Base-by-base conservation (phyloP, 2,113 vertebrate species). In the Pachycephala philippinensis region DNA sequence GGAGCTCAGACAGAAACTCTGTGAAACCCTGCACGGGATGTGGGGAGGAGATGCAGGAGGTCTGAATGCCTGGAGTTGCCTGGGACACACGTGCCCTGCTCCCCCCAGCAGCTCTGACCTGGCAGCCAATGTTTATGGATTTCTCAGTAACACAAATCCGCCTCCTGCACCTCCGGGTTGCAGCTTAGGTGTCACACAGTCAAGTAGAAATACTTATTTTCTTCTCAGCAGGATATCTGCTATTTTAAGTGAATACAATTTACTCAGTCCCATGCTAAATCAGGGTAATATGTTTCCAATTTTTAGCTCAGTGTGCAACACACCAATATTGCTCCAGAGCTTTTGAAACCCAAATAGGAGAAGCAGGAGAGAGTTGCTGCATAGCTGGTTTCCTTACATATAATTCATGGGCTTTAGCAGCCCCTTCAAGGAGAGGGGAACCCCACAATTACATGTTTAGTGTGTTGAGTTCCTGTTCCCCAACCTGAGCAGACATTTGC, bases 231-330 rank as follows among this genome's bases (percentile, higher is more conserved):
- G 95, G 95, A 3, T 53, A 83, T 57, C 64, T 69, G 68, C 91
- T 86, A 64, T 90, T 94, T 87, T 95, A 93, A 90, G 84, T 63
- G 87, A 95, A 95, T 37, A 93, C 89, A 95, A 95, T 95, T 96
- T 97, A 90, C 78, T 91, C 20, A 2, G 89, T 91, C 93, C 77
- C 94, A 84, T 52, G 93, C 69, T 95, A 89, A 94, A 96, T 92
- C 92, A 86, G 65, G 15, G 79, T 88, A 93, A 93, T 96, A 93
- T 1, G 33, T 92, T 97, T 92, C 92, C 90, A 96, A 96, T 96
- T 95, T 94, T 89, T 92, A 96, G 93, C 90, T 84, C 95, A 92
- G 93, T 71, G 7, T 90, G 95, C 42, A 59, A 75, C 10, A 3
- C 50, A 76, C 78, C 66, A 76, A 45, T 90, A 83, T 83, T 90